Base-by-base conservation (phyloP, 2,113 vertebrate genomes). In the Rhizomys pruinosus region DNA sequence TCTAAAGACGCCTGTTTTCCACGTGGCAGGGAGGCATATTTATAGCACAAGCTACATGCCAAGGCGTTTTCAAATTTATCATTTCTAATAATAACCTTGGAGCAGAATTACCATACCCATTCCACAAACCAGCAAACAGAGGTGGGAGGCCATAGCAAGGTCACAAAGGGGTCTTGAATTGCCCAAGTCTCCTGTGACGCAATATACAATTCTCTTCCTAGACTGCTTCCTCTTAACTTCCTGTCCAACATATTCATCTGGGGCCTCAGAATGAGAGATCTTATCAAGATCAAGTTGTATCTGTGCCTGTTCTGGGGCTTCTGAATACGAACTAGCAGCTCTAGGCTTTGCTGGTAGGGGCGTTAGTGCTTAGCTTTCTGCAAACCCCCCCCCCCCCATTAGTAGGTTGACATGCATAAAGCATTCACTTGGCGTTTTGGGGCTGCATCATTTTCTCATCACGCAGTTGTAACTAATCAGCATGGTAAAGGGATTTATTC, bases 1-100 rank as follows among this genome's bases (percentile, higher is more conserved):
- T 93, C 92, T 96, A 47, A 96, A 95, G 90, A 72, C 55, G 77
- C 64, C 71, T 81, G 66, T 95, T 95, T 87, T 92, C 88, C 86
- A 94, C 4, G 2, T 66, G 69, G 88, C 79, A 39, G 87, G 0
- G 8, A 87, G 82, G 76, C 55, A 68, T 93, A 96, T 96, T 97
- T 96, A 96, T 89, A 95, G 82, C 92, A 76, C 16, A 63, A 86
- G 52, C 61, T 71, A 95, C 92, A 68, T 37, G 72, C 81, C 86
- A 88, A 73, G 74, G 66, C 59, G 55, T 79, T 85, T 92, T 91
- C 73, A 91, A 81, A 90, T 92, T 81, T 37, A 71, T 95, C 25
- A 71, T 79, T 95, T 94, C 87, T 89, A 95, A 95, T 90, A 91
- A 88, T 87, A 87, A 87, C 66, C 74, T 84, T 8, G 68, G 42